These are phyloP conservation scores for Theretra japonica DNA, from an alignment of 2,888 invertebrate genomes.

Conservation along the genomic window DNA sequence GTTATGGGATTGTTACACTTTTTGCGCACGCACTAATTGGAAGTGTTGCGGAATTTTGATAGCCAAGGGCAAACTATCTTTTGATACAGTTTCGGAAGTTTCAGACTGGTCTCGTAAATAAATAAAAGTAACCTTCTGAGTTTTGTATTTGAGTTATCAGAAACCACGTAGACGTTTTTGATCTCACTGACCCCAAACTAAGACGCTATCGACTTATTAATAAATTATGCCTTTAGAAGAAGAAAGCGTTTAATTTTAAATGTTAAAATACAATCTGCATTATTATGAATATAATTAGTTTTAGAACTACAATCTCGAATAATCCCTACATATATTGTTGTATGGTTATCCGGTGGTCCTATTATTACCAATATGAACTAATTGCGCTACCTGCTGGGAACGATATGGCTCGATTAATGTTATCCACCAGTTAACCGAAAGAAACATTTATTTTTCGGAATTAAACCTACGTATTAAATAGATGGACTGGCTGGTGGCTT, in stretches of 20 bases:
- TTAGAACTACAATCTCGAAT: too few species aligned
- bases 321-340: too few species aligned
- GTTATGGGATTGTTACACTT: slow-evolving; percentile 14
- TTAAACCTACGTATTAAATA: background rate
- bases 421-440: background rate
- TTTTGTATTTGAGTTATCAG: too few species aligned
- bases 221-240: too few species aligned
- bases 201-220: too few species aligned
- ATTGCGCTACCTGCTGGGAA: background rate
- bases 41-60: slow-evolving; percentile 19
- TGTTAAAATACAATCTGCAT: too few species aligned
- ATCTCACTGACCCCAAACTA: too few species aligned
- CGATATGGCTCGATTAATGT: background rate
- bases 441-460: slow-evolving; percentile 8
- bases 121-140: too few species aligned
- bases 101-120: background rate
- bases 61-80: slow-evolving; percentile 10
- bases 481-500: too few species aligned
- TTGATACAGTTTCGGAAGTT: background rate
- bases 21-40: slow-evolving; percentile 19
- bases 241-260: too few species aligned
- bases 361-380: background rate
- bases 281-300: too few species aligned
- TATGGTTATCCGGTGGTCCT: background rate
- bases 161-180: too few species aligned